Base-by-base conservation (phyloP, 2,888 invertebrate genomes). In the Corbicula japonica region DNA sequence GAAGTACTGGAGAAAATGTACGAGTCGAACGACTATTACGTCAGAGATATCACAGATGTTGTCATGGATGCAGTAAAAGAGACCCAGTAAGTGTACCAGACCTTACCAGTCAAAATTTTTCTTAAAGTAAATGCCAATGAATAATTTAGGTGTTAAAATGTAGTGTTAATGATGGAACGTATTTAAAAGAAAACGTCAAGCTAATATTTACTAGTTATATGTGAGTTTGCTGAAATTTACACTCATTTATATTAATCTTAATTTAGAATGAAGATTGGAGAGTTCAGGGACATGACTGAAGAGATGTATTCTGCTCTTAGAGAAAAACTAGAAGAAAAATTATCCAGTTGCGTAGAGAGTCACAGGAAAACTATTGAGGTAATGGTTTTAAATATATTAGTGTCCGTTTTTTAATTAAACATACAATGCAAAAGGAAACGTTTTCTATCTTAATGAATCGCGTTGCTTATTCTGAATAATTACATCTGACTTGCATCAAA, bases 1-100 rank as follows among this genome's bases (percentile, higher is more conserved):
- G 54, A 63, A 34, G 56, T 18, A 21, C n/a, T 61, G 50, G 60
- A 10, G 21, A 61, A 46, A 38, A 77, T 81, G 77, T 81, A 81
- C 52, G 75, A 81, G 2, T 38, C 28, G 28, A 81, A 81, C 58
- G 66, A 77, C 15, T 77, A 77, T 23, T 63, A 81, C 46, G 23
- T 77, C 12, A 74, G 50, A 48, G 77, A 77, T 56, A 52, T 77
- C n/a, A 38, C 63, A 8, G 72, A 81, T 41, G 50, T 30, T 32
- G n/a, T 65, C 0, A 23, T 62, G 23, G 30, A 30, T 30, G 62
- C 28, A 4, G 12, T 52, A 28, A 12, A 52, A n/a, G n/a, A 52
- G 35, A 34, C 52, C 12, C 28, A 15, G 62, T 71, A 52, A 41
- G 61, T 61, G 15, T 30, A 54, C 2, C 12, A n/a, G n/a, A n/a